Evolutionary conservation across 2,888 invertebrate species (phyloP), one percentile per base, ranked within the genome.

Genomic region (Lasioglossum morio): DNA sequence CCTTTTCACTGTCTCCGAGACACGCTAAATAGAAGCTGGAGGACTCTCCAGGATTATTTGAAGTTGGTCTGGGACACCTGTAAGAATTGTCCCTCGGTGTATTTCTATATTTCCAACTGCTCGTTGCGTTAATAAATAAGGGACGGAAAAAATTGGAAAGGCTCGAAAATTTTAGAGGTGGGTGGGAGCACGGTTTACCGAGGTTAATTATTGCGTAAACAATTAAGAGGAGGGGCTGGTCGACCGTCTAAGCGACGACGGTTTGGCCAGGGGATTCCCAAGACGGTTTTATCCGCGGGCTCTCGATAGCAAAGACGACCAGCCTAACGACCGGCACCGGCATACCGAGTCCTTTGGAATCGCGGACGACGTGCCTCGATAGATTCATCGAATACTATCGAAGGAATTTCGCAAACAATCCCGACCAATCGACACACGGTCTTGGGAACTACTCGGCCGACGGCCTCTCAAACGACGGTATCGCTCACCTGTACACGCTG

Each of bases 321-420:
- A 90, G 91, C 92, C 90, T 92, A 93, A 94, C 93, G 94, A 94
- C 93, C 94, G 91, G 91, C 91, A 92, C 86, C 92, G 92, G 90
- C 90, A 92, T 89, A 92, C 91, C 92, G 91, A 87, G 90, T 88
- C 87, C 85, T 84, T 89, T 82, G 87, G 92, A 90, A 89, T 91
- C 92, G 92, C 88, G 88, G 89, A 87, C 94, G 94, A 94, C 94
- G 93, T 94, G 94, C 94, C 94, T 94, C 95, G 93, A 95, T 95
- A 95, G 95, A 95, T 95, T 95, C 95, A 95, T 95, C 95, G 95
- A 95, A 95, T 95, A 94, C 95, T 95, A 95, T 95, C 94, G 95
- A 94, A 94, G 91, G 95, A 94, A 95, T 95, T 94, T 94, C 93
- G 90, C 94, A 92, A 95, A 94, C 94, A 94, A 94, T 94, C 90